Conservation (phyloP, 1,140 invertebrate species). For the Rhysida immarginata region DNA sequence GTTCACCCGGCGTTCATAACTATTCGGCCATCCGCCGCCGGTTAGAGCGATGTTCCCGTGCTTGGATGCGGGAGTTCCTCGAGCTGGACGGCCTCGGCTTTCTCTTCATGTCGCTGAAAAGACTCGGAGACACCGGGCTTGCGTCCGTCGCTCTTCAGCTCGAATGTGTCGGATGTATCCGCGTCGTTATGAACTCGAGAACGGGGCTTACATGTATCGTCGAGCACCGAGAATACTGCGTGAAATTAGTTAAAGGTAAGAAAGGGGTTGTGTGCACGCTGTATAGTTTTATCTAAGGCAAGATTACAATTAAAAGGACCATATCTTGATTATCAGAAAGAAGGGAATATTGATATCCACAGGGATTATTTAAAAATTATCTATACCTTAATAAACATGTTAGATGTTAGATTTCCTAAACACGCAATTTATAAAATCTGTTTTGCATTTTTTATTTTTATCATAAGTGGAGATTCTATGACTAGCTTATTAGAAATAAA, state of each 20-base stretch:
- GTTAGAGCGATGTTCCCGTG: constrained; percentile 23
- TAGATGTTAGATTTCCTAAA: no score
- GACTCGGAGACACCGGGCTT: constrained; percentile 24
- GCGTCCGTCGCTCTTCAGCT: constrained; percentile 32
- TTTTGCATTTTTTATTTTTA: no score
- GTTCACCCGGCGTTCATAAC: constrained; percentile 29
- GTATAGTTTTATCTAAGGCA: no score
- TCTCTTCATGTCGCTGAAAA: constrained; percentile 32
- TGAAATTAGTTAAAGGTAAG: constrained; percentile 33
- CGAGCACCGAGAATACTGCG: constrained; percentile 27
- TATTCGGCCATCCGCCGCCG: constrained; percentile 31
- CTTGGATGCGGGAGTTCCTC: constrained; percentile 37
- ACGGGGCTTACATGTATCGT: constrained; percentile 35
- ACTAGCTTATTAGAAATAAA: no score
- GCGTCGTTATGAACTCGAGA: constrained; percentile 35
- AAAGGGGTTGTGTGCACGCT: no score
- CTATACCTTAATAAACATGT: no score
- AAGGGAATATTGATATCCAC: no score
- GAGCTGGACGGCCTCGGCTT: constrained; percentile 31
- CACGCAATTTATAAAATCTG: no score
- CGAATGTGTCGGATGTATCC: constrained; percentile 33
- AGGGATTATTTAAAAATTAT: no score
- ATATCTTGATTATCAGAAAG: no score
- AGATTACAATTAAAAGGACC: no score
- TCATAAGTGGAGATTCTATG: no score